Evolutionary conservation across 1,140 invertebrate species (phyloP), one percentile per base, ranked within the genome.

Genomic region (Drosophila nasuta): DNA sequence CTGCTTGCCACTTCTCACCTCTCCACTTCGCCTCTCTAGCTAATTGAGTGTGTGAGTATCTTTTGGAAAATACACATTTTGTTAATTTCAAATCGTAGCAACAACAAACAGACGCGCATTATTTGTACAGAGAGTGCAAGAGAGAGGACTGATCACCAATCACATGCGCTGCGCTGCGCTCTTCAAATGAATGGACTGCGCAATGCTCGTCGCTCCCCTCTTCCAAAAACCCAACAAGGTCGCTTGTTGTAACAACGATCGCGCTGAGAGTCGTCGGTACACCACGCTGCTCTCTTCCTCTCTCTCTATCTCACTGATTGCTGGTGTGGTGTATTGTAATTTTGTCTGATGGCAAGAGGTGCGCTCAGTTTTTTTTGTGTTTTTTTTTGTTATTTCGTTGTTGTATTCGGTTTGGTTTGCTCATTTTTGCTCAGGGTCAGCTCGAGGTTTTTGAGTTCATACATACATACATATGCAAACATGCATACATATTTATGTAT

Each of bases 351-450:
- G 56, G 66, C 71, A 67, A 65, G 51, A 62, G 71, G 72, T 46
- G 62, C 70, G 64, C 65, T 64, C 35, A 75, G 48, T 60, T 67
- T 79, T 78, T 77, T 79, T 58, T n/a, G 62, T 20, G 20, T 20
- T 20, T 20, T 20, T 20, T 25, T 25, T 25, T 25, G 20, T 25
- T 25, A 25, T 25, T 38, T 38, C 35, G 35, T 38, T 38, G 35
- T 38, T 33, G 35, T 38, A 10, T 38, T 38, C 35, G 20, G 20
- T 25, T 25, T 25, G 3, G 35, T 38, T 75, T 75, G 66, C 66
- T 70, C 60, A 66, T 75, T 78, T 79, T 73, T 64, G 76, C 76
- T 85, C 83, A 88, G 83, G 83, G 83, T 88, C 83, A 88, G 74
- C 70, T 82, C 81, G 83, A 88, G 81, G 83, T 79, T 79, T 79